Evolutionary conservation across 2,797 vertebrate species (phyloP).

Genomic region (Labroides dimidiatus): DNA sequence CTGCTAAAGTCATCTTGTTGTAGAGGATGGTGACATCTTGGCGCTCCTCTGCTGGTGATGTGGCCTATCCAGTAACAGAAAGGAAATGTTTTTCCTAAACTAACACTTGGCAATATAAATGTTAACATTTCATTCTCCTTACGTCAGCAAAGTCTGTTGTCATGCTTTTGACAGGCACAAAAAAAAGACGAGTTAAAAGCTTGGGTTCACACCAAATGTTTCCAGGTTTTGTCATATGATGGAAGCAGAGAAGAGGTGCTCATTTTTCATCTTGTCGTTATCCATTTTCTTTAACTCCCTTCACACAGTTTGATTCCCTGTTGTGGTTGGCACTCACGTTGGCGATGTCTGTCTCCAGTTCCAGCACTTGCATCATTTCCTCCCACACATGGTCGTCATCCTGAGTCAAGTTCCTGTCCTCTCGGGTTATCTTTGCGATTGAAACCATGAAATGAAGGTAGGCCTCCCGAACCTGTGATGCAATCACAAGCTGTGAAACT

Average conservation of each 20-base stretch:
- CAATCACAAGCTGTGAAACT: slow-evolving; percentile 19
- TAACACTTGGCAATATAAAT: slow-evolving; percentile 15
- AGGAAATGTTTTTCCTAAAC: neutral
- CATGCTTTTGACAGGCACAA: slow-evolving; percentile 22
- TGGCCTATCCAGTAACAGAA: slow-evolving; percentile 84
- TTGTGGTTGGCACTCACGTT: slow-evolving; percentile 85
- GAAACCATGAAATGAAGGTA: slow-evolving; percentile 95
- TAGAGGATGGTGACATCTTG: slow-evolving; percentile 94
- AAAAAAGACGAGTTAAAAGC: slow-evolving; percentile 19
- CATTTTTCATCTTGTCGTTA: slow-evolving; percentile 55
- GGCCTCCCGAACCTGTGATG: slow-evolving; percentile 89
- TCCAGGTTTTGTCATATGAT: slow-evolving; percentile 30
- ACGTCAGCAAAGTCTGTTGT: slow-evolving; percentile 32
- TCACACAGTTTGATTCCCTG: slow-evolving; percentile 45
- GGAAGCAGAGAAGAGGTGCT: slow-evolving; percentile 22
- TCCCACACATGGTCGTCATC: slow-evolving; percentile 85
- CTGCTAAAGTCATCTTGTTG: slow-evolving; percentile 90
- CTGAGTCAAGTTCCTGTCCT: slow-evolving; percentile 88
- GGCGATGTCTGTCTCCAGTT: slow-evolving; percentile 93
- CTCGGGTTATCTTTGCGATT: slow-evolving; percentile 90
- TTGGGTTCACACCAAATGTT: slow-evolving; percentile 26
- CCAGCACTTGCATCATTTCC: slow-evolving; percentile 92
- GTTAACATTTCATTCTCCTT: slow-evolving; percentile 39
- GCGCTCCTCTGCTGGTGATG: slow-evolving; percentile 91
- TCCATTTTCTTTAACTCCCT: slow-evolving; percentile 24